Evolutionary conservation across 2,888 invertebrate genomes (phyloP).

Genomic region (Deilephila porcellus): DNA sequence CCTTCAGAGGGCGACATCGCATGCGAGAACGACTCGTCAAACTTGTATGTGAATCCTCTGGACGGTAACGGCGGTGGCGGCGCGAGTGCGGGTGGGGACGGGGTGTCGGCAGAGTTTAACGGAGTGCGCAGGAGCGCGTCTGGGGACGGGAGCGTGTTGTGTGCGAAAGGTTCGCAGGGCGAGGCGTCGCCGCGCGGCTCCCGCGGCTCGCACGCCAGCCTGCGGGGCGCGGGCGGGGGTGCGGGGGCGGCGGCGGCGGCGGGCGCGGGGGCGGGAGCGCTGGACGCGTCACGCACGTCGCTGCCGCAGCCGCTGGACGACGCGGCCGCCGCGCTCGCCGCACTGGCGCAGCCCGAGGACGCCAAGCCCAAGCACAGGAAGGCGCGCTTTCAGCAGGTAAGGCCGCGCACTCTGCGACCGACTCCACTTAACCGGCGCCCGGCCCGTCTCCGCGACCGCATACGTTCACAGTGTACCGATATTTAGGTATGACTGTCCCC

Average conservation of each 20-base stretch:
- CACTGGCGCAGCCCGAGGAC: conserved; percentile 66
- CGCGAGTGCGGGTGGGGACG: conserved; percentile 63
- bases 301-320: conserved; percentile 72
- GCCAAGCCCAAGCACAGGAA: conserved; percentile 91
- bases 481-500: conserved; percentile 32
- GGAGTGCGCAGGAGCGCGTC: conserved; percentile 92
- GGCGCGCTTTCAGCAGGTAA: conserved; percentile 93
- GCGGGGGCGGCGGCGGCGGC: conserved; percentile 71
- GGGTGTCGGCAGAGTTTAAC: conserved; percentile 72
- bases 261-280: conserved; percentile 48
- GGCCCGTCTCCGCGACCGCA: not conserved
- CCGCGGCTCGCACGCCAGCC: conserved; percentile 76
- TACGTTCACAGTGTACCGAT: not conserved
- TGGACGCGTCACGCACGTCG: conserved; percentile 76
- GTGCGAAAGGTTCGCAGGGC: conserved; percentile 84
- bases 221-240: conserved; percentile 55
- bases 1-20: conserved; percentile 93
- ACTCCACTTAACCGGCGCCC: conserved; percentile 14
- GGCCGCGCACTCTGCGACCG: conserved; percentile 40
- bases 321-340: conserved; percentile 39
- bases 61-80: conserved; percentile 86
- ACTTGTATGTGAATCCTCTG: conserved; percentile 95
- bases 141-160: conserved; percentile 89
- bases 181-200: conserved; percentile 79
- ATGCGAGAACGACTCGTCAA: conserved; percentile 89